Evolutionary conservation across 2,113 vertebrate species (phyloP), one percentile per base, ranked within the genome.

Genomic region (Gambusia affinis): DNA sequence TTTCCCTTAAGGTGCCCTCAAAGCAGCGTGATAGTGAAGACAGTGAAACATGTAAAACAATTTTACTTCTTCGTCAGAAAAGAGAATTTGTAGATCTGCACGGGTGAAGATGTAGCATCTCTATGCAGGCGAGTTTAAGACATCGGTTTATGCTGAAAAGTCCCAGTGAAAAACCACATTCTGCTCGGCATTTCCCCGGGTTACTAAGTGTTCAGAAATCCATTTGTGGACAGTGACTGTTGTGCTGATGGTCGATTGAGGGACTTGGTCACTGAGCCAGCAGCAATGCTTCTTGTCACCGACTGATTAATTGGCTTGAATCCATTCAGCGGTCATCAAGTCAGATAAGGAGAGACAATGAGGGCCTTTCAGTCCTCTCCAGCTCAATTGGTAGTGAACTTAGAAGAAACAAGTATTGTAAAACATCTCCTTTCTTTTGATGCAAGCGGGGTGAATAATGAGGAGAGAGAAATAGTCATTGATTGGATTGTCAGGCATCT

Each of bases 271-370:
- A 88, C 67, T 82, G 88, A 87, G 84, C 78, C 87, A 87, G 90
- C 88, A 87, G 81, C 75, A 69, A 75, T 72, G 77, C 68, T 72
- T 82, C 84, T 83, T 85, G 88, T 90, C 85, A 82, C 68, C 60
- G 73, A 62, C 88, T 85, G 85, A 87, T 90, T 91, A 90, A 91
- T 90, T 93, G 88, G 84, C 80, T 87, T 85, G 85, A 84, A 86
- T 89, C 81, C 73, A 79, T 85, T 84, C 85, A 71, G 76, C 65
- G 74, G 81, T 87, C 85, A 87, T 80, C 80, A 85, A 91, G 83
- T 89, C 87, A 75, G 88, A 92, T 90, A 87, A 87, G 85, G 81
- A 84, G 76, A 89, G 83, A 94, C 86, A 90, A 90, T 91, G 81
- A 87, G 72, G 67, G 77, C 68, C 70, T 89, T 88, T 92, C 84